These are phyloP conservation scores for Biston stratarius DNA, from an alignment of 2,888 invertebrate species.

Conservation along the genomic window DNA sequence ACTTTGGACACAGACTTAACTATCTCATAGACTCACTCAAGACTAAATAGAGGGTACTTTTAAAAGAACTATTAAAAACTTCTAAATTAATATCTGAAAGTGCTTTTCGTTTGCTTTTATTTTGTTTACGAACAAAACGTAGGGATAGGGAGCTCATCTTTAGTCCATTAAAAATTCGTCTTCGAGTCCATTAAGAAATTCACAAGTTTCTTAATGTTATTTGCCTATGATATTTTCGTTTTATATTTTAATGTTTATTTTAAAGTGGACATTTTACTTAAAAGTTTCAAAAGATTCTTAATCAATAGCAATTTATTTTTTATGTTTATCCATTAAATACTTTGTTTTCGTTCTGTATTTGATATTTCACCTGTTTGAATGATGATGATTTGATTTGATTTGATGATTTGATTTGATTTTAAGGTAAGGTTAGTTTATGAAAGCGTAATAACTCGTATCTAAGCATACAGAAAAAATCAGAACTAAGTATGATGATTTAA, in stretches of 20 bases:
- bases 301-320: constrained; percentile 10
- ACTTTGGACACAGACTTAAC: constrained; percentile 46
- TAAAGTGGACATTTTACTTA: constrained; percentile 16
- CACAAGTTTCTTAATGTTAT: constrained; percentile 41
- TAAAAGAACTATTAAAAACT: constrained; percentile 37
- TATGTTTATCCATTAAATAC: constrained; percentile 5
- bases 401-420: too few relatives aligned
- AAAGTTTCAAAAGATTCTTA: constrained; percentile 17
- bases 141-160: constrained; percentile 32
- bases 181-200: constrained; percentile 35
- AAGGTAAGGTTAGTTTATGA: too few relatives aligned
- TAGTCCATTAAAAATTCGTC: constrained; percentile 41
- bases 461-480: too few relatives aligned
- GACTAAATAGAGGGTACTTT: constrained; percentile 24
- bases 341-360: background rate
- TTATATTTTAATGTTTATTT: constrained; percentile 26
- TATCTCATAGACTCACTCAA: constrained; percentile 36
- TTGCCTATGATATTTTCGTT: constrained; percentile 35
- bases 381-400: too few relatives aligned
- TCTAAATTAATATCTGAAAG: constrained; percentile 35
- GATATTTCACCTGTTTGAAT: background rate
- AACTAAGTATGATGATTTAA: too few relatives aligned
- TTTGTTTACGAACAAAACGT: constrained; percentile 39
- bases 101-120: constrained; percentile 36
- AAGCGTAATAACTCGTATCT: too few relatives aligned